Evolutionary conservation across 1,140 invertebrate species (phyloP).

Genomic region (Drosophila navojoa): DNA sequence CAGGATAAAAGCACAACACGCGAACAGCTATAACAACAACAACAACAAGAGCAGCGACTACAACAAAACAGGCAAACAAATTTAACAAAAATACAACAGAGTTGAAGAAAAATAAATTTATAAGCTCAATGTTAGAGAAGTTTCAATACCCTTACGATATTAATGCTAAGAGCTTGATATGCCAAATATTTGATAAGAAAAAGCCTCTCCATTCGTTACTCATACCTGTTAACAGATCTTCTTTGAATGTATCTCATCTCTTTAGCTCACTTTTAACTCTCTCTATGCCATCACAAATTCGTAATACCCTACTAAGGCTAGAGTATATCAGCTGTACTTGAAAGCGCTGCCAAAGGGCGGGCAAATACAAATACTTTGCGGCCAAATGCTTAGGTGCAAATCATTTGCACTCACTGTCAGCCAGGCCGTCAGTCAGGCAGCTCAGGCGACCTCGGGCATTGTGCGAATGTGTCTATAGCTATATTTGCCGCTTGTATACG

Average conservation of each 20-base stretch:
- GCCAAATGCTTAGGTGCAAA: constrained; percentile 35
- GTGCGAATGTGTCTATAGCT: constrained; percentile 12
- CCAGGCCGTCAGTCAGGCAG: background rate
- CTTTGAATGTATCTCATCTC: no score
- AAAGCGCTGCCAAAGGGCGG: constrained; percentile 40
- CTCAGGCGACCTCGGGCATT: background rate
- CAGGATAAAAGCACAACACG: constrained; percentile 69
- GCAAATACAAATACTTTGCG: constrained; percentile 38
- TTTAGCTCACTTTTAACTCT: background rate
- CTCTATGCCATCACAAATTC: background rate
- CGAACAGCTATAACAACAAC: constrained; percentile 20
- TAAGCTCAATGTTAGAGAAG: background rate
- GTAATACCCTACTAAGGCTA: background rate
- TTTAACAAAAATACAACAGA: constrained; percentile 29
- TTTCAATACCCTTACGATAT: background rate
- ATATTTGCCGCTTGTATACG: constrained; percentile 18
- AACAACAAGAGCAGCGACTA: constrained; percentile 16
- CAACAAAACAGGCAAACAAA: constrained; percentile 38
- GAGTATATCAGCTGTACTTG: constrained; percentile 2
- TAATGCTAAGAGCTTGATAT: no score
- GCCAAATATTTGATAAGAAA: no score
- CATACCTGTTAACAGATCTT: no score
- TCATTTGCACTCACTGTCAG: constrained; percentile 48
- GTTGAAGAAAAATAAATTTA: background rate
- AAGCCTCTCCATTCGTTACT: no score